Evolutionary conservation across 2,888 invertebrate genomes (phyloP).

Genomic region (Morinoia aosen): DNA sequence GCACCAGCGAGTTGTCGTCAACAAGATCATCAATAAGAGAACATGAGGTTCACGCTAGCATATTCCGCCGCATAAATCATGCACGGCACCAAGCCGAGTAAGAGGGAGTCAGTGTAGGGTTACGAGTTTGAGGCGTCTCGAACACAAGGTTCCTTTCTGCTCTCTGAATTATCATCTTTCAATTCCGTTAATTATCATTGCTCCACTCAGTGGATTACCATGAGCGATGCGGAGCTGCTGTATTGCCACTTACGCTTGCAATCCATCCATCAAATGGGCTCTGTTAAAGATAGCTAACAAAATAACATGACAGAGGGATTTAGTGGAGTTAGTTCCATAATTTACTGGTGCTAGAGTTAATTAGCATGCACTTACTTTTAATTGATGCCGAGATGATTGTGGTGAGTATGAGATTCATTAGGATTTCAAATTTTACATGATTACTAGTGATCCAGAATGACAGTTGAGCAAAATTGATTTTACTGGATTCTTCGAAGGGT

Average conservation of each 20-base stretch:
- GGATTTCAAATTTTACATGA: background rate
- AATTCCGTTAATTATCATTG: background rate
- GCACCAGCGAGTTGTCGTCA: background rate
- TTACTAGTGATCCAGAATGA: background rate
- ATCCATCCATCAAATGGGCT: background rate
- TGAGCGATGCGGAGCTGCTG: background rate
- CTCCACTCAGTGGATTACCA: background rate
- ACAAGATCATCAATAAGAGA: constrained; percentile 21
- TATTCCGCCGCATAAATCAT: background rate
- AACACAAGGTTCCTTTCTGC: background rate
- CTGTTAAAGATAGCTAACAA: background rate
- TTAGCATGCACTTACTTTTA: background rate
- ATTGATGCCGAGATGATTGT: background rate
- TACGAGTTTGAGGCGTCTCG: background rate
- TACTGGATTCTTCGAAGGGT: background rate
- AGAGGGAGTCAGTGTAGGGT: background rate
- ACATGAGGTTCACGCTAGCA: background rate
- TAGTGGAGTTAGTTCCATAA: background rate
- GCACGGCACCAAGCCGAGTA: background rate
- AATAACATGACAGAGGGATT: background rate
- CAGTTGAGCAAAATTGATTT: background rate
- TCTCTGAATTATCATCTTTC: background rate
- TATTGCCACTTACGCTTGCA: background rate
- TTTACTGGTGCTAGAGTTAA: background rate
- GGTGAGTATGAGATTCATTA: background rate